Evolutionary conservation across 2,113 vertebrate genomes (phyloP).

Genomic region (Psephotus haematonotus): DNA sequence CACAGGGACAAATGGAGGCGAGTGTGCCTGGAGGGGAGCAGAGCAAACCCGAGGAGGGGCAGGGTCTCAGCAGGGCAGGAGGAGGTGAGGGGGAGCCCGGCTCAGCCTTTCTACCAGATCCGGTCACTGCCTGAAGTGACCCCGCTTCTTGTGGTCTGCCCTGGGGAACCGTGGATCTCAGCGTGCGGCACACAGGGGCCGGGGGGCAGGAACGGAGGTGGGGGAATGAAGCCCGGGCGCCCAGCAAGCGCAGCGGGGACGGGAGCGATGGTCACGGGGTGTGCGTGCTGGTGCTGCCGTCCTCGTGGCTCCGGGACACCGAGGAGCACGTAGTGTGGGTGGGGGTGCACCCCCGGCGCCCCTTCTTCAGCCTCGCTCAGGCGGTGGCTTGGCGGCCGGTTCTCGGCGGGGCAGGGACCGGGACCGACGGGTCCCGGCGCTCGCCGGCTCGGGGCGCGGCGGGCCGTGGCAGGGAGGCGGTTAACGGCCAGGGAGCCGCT

Average conservation of each 20-base stretch:
- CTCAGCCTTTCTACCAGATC: not conserved
- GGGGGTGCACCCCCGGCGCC: not conserved
- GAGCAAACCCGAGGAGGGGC: not conserved
- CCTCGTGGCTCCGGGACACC: not conserved
- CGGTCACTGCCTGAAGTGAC: not conserved
- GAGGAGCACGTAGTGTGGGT: not conserved
- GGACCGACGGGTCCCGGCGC: not conserved
- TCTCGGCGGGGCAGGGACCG: not conserved
- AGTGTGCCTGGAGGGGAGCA: not conserved
- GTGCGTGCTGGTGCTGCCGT: not conserved
- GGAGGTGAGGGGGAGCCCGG: not conserved
- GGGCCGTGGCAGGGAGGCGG: slow-evolving; percentile 47
- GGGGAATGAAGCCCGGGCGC: not conserved
- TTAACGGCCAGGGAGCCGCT: slow-evolving; percentile 43
- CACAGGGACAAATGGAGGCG: fast-evolving
- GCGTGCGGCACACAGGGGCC: not conserved
- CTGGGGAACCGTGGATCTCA: not conserved
- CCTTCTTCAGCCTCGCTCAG: not conserved
- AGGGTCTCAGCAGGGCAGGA: not conserved
- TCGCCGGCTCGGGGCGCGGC: not conserved
- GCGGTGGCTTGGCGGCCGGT: not conserved
- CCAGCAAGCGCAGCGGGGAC: not conserved
- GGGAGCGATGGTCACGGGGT: not conserved
- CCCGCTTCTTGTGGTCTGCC: not conserved
- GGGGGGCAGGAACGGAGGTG: not conserved